A percentile compares a stretch with the other conserved stretches of the same genome.
These are phyloP conservation scores for Penaeus vannamei DNA, from an alignment of 1,140 invertebrate species.

Conservation along the genomic window DNA sequence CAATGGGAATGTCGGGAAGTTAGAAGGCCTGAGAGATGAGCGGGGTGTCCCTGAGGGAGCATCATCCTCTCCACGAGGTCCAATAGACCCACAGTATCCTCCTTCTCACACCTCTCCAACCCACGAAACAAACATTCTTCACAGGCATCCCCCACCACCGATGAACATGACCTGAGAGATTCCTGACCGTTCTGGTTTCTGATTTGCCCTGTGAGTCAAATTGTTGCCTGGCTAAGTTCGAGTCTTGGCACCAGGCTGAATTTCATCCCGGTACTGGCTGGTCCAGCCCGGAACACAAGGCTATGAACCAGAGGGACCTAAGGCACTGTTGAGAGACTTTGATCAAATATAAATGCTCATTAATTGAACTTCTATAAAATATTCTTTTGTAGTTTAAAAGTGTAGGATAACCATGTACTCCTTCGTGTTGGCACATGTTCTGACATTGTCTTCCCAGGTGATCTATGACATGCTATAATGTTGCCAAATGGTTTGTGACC, in stretches of 20 bases:
- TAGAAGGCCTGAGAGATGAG: conserved; percentile 60
- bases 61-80: conserved; percentile 65
- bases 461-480: conserved; percentile 40
- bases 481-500: conserved; percentile 48
- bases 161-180: conserved; percentile 58
- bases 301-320: conserved; percentile 1
- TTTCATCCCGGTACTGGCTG: conserved; percentile 37
- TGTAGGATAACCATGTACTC: conserved; percentile 30
- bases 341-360: conserved; percentile 47
- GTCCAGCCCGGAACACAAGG: conserved; percentile 29
- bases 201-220: conserved; percentile 24
- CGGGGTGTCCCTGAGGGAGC: conserved; percentile 65
- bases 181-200: background rate
- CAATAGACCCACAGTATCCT: conserved; percentile 64
- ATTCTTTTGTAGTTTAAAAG: conserved; percentile 43
- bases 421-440: conserved; percentile 37
- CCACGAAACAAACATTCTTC: conserved; percentile 42
- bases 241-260: conserved; percentile 7
- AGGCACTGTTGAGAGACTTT: background rate
- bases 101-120: conserved; percentile 53
- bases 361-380: conserved; percentile 7
- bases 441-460: conserved; percentile 41
- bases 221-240: conserved; percentile 24
- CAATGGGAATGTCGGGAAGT: conserved; percentile 58
- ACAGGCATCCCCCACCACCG: conserved; percentile 50